phyloP scores from a whole-genome alignment of 2,113 vertebrate species.

The Rhinoderma darwinii region DNA sequence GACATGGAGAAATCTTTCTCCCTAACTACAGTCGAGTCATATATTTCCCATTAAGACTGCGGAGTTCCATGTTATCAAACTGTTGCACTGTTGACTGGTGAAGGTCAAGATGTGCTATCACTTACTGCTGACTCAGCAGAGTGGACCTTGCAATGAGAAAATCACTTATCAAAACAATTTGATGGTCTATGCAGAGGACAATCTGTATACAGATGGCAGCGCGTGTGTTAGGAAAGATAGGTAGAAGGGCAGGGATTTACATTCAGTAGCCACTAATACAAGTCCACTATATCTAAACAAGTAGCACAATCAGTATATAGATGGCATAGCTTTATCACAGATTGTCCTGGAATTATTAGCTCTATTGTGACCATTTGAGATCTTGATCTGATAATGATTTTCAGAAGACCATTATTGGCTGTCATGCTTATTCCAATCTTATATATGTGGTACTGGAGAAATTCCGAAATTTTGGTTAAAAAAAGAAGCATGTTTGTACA shows the following conservation, averaged over 20 bases:
- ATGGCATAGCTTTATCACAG: not conserved
- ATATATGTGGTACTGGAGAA: too few relatives aligned
- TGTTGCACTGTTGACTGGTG: not conserved
- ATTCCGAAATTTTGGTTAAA: too few relatives aligned
- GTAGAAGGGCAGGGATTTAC: not conserved
- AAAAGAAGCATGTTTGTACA: too few relatives aligned
- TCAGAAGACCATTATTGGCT: not conserved
- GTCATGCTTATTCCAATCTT: not conserved
- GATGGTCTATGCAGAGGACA: slow-evolving; percentile 4
- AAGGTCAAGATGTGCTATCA: not conserved
- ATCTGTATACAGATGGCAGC: not conserved
- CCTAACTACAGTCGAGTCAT: not conserved
- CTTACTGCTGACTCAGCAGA: slow-evolving; percentile 27
- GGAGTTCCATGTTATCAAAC: not conserved
- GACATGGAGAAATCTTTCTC: not conserved
- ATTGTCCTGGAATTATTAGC: too few relatives aligned
- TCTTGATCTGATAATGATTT: not conserved
- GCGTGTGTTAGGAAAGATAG: not conserved
- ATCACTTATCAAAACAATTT: not conserved
- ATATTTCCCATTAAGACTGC: not conserved
- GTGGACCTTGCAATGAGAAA: not conserved
- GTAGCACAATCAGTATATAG: not conserved
- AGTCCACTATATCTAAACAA: not conserved
- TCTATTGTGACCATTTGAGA: not conserved
- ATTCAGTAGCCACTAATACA: not conserved